Percentiles rank a stretch among this genome's conserved stretches.
Conservation (phyloP, 2,113 vertebrate genomes). For the Microtus montanus region DNA sequence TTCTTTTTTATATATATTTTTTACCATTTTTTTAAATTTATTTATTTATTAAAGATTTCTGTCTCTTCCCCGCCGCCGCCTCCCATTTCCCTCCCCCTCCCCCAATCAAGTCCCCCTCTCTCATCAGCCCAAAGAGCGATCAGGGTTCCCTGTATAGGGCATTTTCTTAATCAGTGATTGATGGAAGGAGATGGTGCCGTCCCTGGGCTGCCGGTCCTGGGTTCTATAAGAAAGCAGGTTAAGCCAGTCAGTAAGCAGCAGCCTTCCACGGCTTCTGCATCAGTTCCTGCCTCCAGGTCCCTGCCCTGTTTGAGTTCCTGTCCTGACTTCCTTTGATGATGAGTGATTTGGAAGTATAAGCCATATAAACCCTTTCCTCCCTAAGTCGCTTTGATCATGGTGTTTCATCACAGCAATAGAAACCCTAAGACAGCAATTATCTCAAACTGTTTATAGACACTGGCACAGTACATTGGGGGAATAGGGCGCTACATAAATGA, state of each 20-base stretch:
- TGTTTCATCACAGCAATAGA: background rate
- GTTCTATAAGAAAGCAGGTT: background rate
- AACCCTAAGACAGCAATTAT: background rate
- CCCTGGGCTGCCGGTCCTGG: background rate
- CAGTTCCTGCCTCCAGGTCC: background rate
- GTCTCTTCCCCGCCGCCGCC: no score
- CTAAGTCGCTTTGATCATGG: background rate
- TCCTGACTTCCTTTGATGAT: background rate
- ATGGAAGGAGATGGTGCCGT: background rate
- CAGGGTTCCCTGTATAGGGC: background rate
- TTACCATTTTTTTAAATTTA: no score
- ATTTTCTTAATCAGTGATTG: background rate
- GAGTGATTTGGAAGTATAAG: background rate
- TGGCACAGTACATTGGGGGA: background rate
- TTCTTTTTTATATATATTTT: background rate
- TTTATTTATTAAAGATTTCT: no score
- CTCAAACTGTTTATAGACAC: constrained; percentile 35
- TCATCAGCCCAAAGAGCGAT: no score
- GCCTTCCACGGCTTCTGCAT: background rate
- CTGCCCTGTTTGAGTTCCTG: background rate
- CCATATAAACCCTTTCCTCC: background rate
- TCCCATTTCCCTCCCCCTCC: no score
- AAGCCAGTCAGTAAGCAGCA: background rate
- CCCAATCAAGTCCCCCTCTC: no score
- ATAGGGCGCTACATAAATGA: background rate